Base-by-base conservation (phyloP, 2,113 vertebrate genomes). In the Bolborhynchus lineola region DNA sequence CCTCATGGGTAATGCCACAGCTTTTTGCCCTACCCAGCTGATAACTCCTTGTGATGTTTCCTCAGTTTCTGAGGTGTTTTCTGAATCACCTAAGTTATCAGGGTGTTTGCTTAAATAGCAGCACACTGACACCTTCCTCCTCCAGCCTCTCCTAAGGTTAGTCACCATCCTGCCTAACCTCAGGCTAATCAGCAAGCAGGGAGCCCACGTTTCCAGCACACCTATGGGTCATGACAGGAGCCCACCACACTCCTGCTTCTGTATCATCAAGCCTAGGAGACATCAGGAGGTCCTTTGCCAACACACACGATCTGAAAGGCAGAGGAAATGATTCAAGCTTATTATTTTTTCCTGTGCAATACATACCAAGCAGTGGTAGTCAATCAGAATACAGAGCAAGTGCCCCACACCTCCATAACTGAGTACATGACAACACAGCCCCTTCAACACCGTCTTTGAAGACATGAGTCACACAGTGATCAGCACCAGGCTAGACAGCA, bases 61-160 rank as follows among this genome's bases (percentile, higher is more conserved):
- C 91, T 42, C 68, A 3, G 5, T 50, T 86, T 42, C 87, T 44
- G 11, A 49, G 2, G 15, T 17, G 11, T 42, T 59, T 71, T 78
- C 86, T 35, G 26, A 49, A 21, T 19, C 4, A 59, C 71, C 53
- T 0, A 5, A 62, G 78, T 63, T 68, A 20, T 55, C 23, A 2
- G 86, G n/a, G 28, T 37, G 83, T 83, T 83, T n/a, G 88, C 60
- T 70, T 2, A 7, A 77, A 55, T 0, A 72, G 44, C 57, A 82
- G 63, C 79, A 41, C 21, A 3, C 71, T 90, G 94, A 53, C 60
- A 8, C 37, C 68, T 64, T 77, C 82, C 90, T 62, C 25, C 71
- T 49, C 25, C 64, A 33, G 77, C 81, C 62, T 49, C 82, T 82
- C 70, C 87, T 92, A 19, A 35, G 49, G 53, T 94, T 92, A 90